These are phyloP conservation scores for Haliclona indistincta DNA, from an alignment of 37 sponge, comb jelly and placozoan species.

Conservation along the genomic window DNA sequence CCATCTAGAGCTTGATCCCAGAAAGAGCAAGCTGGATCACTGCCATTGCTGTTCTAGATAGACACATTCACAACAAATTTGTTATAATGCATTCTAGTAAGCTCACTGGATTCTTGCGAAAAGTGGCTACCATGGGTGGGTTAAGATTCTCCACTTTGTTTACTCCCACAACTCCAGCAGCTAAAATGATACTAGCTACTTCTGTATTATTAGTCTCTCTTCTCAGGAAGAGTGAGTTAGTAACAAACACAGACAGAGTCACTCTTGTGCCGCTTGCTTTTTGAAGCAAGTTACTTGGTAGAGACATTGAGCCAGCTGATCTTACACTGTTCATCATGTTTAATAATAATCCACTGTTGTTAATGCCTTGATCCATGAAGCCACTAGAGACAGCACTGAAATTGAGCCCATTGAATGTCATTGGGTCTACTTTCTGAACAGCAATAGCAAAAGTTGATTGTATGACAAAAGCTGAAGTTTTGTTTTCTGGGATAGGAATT, in stretches of 20 bases:
- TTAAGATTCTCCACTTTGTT: not conserved
- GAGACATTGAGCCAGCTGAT: not conserved
- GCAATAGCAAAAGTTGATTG: not conserved
- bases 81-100: not conserved
- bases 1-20: slow-evolving; percentile 54
- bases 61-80: not conserved
- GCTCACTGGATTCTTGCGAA: slow-evolving; percentile 9
- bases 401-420: not conserved
- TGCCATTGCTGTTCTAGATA: slow-evolving; percentile 1
- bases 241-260: slow-evolving; percentile 9
- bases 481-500: not conserved
- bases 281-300: not conserved
- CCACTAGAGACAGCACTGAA: not conserved
- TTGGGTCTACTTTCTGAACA: not conserved
- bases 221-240: slow-evolving; percentile 21
- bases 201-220: not conserved
- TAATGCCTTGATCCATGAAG: not conserved
- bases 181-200: slow-evolving; percentile 22
- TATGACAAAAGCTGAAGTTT: not conserved
- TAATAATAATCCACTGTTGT: too few species aligned
- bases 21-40: slow-evolving; percentile 18
- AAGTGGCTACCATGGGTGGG: slow-evolving; percentile 15
- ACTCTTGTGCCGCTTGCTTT: slow-evolving; percentile 3
- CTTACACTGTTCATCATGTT: too few species aligned
- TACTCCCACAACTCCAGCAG: slow-evolving; percentile 18